These are phyloP conservation scores for Tethya wilhelma DNA, from an alignment of 37 sponge, comb jelly and placozoan genomes.

Conservation along the genomic window DNA sequence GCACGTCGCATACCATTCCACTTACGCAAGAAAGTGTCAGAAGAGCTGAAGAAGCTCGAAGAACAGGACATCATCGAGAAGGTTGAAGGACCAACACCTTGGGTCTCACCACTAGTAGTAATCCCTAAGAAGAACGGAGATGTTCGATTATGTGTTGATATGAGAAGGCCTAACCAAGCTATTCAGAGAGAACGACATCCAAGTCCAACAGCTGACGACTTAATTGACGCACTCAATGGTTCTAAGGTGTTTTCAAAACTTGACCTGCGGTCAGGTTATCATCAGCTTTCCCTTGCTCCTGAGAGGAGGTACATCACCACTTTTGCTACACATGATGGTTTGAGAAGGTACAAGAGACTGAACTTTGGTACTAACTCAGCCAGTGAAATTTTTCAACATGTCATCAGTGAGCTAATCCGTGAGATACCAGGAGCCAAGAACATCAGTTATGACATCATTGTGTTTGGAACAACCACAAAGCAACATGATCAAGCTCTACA, in stretches of 20 bases:
- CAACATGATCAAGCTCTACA: slow-evolving; percentile 29
- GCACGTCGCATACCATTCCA: slow-evolving; percentile 54
- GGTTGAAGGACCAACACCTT: slow-evolving; percentile 45
- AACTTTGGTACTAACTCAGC: slow-evolving; percentile 63
- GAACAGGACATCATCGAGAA: slow-evolving; percentile 43
- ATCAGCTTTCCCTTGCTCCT: slow-evolving; percentile 26
- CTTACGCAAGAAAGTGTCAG: slow-evolving; percentile 49
- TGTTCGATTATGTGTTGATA: slow-evolving; percentile 45
- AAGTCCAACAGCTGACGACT: slow-evolving; percentile 52
- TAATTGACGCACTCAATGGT: slow-evolving; percentile 27
- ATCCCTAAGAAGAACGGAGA: slow-evolving; percentile 57
- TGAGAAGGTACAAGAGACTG: slow-evolving; percentile 35
- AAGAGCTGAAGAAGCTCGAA: slow-evolving; percentile 36
- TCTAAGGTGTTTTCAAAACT: slow-evolving; percentile 44
- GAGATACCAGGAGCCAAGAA: slow-evolving; percentile 36
- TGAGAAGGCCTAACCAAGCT: slow-evolving; percentile 62
- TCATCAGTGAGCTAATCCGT: slow-evolving; percentile 32
- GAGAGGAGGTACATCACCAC: slow-evolving; percentile 57
- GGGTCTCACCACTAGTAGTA: slow-evolving; percentile 61
- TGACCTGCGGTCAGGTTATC: slow-evolving; percentile 54
- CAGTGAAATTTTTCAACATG: slow-evolving; percentile 51
- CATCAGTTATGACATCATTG: slow-evolving; percentile 51
- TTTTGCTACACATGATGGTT: slow-evolving; percentile 45
- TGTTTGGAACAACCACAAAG: slow-evolving; percentile 37
- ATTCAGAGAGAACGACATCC: slow-evolving; percentile 62